Evolutionary conservation across 2,888 invertebrate species (phyloP), one percentile per base, ranked within the genome.

Genomic region (Ichneumoninae sp.): DNA sequence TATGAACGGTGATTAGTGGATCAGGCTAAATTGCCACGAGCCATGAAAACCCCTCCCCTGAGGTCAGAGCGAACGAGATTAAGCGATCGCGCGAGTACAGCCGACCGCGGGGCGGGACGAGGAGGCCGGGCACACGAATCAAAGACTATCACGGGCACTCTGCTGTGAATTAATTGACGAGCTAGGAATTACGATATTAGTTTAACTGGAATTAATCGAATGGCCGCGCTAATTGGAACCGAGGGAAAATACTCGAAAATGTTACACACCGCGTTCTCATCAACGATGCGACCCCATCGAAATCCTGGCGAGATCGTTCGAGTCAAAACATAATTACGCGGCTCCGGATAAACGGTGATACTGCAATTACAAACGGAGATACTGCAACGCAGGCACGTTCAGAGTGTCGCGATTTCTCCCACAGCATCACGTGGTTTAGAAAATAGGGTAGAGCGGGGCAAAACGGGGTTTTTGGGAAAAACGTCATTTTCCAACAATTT

Each of bases 1-100:
- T 70, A 70, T 75, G 19, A 19, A 16, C 52, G 75, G 75, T 80
- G 75, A 83, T 83, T 83, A 80, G 80, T 80, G 75, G 83, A 83
- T 76, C 71, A 74, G 54, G 69, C 65, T 13, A 79, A 79, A 83
- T 79, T 79, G 79, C 69, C 74, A 65, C 63, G 79, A 65, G 83
- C 69, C 22, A 74, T 5, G 60, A 74, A 79, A 63, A 36, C 16
- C 26, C 13, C 26, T 30, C 30, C 30, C 33, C 52, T 63, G 50
- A 54, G 83, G 50, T 80, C 79, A 57, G 63, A 22, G 79, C 36
- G 47, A 83, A 70, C 75, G 75, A 40, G 57, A 70, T 63, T 76
- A 71, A 83, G 70, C 70, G 63, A 71, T 80, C 40, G 77, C 69
- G 44, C 16, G 65, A 44, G 68, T 54, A 16, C 7, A 13, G 60